phyloP scores from a whole-genome alignment of 2,888 invertebrate species.

The Salticus scenicus region DNA sequence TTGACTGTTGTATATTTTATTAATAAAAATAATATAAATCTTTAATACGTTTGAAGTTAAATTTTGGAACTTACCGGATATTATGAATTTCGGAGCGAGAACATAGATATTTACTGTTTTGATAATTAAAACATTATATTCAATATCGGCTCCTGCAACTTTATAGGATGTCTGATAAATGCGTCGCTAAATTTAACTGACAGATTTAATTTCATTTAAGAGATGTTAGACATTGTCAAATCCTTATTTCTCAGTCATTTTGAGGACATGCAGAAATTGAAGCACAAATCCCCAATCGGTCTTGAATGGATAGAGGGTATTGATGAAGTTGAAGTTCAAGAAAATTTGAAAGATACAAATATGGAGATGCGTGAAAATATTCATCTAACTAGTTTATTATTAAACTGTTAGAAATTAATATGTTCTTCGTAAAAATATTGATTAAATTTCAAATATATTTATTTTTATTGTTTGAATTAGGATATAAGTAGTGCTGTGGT shows the following conservation, averaged over 20 bases:
- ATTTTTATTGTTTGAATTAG: too few relatives aligned
- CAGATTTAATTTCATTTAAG: conserved; percentile 65
- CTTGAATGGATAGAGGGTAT: not conserved
- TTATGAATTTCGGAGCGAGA: conserved; percentile 13
- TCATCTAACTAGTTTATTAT: too few relatives aligned
- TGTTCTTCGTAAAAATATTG: too few relatives aligned
- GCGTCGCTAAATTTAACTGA: conserved; percentile 59
- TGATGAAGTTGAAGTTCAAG: not conserved
- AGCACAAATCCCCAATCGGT: too few relatives aligned
- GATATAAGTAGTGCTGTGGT: too few relatives aligned
- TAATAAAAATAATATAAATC: not conserved
- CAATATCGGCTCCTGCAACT: conserved; percentile 16
- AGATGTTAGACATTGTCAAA: conserved; percentile 55
- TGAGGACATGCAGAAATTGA: not conserved
- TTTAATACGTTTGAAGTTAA: not conserved
- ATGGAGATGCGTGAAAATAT: too few relatives aligned
- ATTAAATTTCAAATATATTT: too few relatives aligned
- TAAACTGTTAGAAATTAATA: too few relatives aligned
- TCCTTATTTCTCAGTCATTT: conserved; percentile 50
- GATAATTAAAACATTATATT: conserved; percentile 52
- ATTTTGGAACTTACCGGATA: not conserved
- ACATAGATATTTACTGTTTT: conserved; percentile 24
- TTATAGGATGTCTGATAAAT: conserved; percentile 63
- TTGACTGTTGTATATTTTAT: too few relatives aligned
- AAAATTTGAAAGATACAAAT: too few relatives aligned